These are phyloP conservation scores for Ceratitis capitata DNA, from an alignment of 1,140 invertebrate species.

Conservation along the genomic window DNA sequence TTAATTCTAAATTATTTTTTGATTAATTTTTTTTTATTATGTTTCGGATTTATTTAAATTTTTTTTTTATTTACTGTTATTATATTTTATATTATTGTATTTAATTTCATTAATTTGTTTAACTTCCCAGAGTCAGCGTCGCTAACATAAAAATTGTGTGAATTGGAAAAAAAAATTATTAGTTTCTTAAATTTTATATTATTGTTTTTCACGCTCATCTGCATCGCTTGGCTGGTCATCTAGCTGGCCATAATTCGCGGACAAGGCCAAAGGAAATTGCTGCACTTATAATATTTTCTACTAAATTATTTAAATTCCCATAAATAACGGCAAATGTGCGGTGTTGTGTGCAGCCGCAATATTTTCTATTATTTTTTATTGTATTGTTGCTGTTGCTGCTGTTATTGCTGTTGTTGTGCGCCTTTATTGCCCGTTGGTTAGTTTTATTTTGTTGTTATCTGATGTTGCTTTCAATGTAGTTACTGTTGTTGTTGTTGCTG, in stretches of 20 bases:
- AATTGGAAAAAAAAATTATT: background rate
- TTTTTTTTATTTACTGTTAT: no score
- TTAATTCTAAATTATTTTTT: no score
- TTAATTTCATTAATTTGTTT: no score
- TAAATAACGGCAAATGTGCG: background rate
- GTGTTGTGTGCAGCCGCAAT: background rate
- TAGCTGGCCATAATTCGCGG: background rate
- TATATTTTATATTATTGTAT: no score
- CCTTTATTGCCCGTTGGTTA: background rate
- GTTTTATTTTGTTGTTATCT: background rate
- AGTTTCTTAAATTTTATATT: background rate
- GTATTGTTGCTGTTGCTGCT: background rate
- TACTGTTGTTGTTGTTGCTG: background rate
- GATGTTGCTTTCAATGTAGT: background rate
- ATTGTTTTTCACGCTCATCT: background rate
- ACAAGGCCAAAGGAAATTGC: slow-evolving; percentile 19
- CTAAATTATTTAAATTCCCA: slow-evolving; percentile 37
- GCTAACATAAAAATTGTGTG: background rate
- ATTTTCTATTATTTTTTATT: no score
- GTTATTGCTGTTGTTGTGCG: background rate
- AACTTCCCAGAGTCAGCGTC: no score
- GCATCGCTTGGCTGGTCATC: no score
- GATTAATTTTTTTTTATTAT: no score
- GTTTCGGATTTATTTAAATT: no score
- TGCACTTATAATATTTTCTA: slow-evolving; percentile 10